Conservation (phyloP, 2,888 invertebrate species). For the Panorpa germanica region DNA sequence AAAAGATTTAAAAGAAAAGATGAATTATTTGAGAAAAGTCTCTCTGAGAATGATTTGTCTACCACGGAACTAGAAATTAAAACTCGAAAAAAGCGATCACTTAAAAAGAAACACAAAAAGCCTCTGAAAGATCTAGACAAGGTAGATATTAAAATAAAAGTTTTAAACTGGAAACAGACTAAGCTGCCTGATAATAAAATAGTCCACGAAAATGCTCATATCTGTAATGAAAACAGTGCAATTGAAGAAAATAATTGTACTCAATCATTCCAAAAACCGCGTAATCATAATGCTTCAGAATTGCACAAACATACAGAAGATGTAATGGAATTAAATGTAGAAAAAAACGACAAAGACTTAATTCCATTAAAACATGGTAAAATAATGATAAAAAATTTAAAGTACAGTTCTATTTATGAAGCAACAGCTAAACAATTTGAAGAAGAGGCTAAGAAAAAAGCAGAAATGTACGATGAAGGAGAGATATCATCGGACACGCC, state of each 20-base stretch:
- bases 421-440: constrained; percentile 44
- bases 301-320: constrained; percentile 9
- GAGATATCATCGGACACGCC: too few relatives aligned
- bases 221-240: constrained; percentile 4
- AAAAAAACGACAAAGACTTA: constrained; percentile 8
- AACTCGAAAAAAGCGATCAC: constrained; percentile 15
- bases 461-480: constrained; percentile 41
- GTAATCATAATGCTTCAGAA: too few relatives aligned
- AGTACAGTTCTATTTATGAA: constrained; percentile 44
- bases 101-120: constrained; percentile 16
- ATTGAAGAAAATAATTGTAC: constrained; percentile 1
- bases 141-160: constrained; percentile 11
- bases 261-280: not conserved
- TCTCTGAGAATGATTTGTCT: constrained; percentile 17
- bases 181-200: not conserved
- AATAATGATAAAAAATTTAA: constrained; percentile 48
- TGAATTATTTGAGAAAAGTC: constrained; percentile 17
- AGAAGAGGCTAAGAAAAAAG: constrained; percentile 37
- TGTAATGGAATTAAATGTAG: constrained; percentile 8
- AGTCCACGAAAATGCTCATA: constrained; percentile 1
- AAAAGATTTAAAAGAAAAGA: constrained; percentile 14
- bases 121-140: constrained; percentile 11
- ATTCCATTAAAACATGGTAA: constrained; percentile 26
- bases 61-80: constrained; percentile 13
- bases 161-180: constrained; percentile 5